phyloP scores from a whole-genome alignment of 2,888 invertebrate genomes.

The Polymixis flavicincta region DNA sequence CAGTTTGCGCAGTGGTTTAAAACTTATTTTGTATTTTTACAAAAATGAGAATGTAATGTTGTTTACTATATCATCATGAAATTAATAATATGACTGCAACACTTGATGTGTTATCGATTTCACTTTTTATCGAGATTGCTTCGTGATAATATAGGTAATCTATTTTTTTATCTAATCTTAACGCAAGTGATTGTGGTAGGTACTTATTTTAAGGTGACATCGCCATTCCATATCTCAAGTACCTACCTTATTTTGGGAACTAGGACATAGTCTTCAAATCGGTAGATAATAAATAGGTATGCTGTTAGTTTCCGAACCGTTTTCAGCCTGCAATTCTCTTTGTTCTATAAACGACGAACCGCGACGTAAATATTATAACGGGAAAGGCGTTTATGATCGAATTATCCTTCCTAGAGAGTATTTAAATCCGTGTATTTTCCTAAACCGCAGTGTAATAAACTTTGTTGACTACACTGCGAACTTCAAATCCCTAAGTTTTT shows the following conservation, averaged over 20 bases:
- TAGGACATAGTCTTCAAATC: conserved; percentile 18
- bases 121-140: conserved; percentile 32
- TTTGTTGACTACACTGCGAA: neutral
- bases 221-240: neutral
- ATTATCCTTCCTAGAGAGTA: neutral
- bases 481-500: neutral
- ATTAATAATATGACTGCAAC: neutral
- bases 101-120: conserved; percentile 22
- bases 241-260: conserved; percentile 13
- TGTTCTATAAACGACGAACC: neutral
- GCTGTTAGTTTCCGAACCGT: neutral
- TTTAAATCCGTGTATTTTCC: neutral
- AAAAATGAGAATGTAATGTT: neutral
- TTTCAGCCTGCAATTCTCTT: neutral
- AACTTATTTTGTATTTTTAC: too few relatives aligned
- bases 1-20: too few relatives aligned
- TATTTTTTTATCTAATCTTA: conserved; percentile 28
- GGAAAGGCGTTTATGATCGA: neutral
- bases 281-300: conserved; percentile 3
- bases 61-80: neutral
- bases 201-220: neutral
- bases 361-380: neutral
- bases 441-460: neutral
- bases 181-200: neutral
- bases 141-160: conserved; percentile 9